Conservation (phyloP, 2,797 vertebrate genomes). For the Oreortyx pictus region DNA sequence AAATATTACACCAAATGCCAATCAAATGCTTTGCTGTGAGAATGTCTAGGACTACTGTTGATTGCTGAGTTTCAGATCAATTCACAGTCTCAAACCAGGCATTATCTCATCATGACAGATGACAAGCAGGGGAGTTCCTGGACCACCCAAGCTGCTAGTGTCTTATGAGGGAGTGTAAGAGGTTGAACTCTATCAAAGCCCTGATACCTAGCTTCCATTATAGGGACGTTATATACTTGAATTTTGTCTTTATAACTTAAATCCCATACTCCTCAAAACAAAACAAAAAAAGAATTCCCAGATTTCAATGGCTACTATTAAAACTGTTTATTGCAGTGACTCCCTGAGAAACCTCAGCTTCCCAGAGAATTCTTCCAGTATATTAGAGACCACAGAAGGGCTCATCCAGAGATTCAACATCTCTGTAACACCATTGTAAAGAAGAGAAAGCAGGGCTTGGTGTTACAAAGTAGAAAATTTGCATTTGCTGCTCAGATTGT, state of each 20-base stretch:
- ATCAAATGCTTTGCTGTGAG: not conserved
- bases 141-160: not conserved
- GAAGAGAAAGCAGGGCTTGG: not conserved
- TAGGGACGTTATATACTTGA: not conserved
- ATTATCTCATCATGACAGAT: not conserved
- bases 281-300: not conserved
- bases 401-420: not conserved
- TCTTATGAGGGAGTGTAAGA: not conserved
- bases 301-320: not conserved
- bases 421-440: not conserved
- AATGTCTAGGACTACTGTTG: not conserved
- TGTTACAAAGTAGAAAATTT: not conserved
- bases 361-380: not conserved
- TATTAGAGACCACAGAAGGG: not conserved
- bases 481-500: not conserved
- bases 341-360: not conserved
- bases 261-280: not conserved
- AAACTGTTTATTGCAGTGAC: not conserved
- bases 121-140: not conserved
- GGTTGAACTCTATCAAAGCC: not conserved
- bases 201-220: not conserved
- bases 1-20: not conserved
- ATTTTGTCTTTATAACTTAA: not conserved
- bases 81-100: not conserved
- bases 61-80: not conserved